Evolutionary conservation across 2,888 invertebrate species (phyloP).

Genomic region (Heliconius hortense): DNA sequence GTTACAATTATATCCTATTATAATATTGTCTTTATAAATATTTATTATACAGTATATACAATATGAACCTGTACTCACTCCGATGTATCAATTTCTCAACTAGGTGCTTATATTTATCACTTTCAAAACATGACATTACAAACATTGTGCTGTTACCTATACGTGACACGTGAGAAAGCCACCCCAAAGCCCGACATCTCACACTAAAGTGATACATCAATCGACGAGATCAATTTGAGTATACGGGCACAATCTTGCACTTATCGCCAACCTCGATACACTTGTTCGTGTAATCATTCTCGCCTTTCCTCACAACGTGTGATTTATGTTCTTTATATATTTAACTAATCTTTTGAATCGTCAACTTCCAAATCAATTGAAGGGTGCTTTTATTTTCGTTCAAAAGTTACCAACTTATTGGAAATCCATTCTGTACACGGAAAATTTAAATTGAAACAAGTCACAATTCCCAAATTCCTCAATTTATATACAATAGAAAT

Average conservation of each 20-base stretch:
- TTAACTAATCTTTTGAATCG: background rate
- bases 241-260: slow-evolving; percentile 16
- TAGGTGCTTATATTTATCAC: background rate
- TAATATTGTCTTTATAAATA: background rate
- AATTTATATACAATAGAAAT: slow-evolving; percentile 30
- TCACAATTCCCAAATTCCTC: slow-evolving; percentile 22
- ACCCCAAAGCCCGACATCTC: background rate
- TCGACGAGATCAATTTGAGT: background rate
- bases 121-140: background rate
- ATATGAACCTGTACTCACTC: no score
- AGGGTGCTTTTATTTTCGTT: background rate
- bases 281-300: background rate
- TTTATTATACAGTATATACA: background rate
- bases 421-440: slow-evolving; percentile 4
- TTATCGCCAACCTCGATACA: background rate
- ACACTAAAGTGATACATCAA: background rate
- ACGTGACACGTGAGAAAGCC: background rate
- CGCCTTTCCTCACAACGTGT: background rate
- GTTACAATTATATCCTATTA: background rate
- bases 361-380: background rate
- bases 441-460: slow-evolving; percentile 22
- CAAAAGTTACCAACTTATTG: background rate
- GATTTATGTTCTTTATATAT: background rate
- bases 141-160: background rate
- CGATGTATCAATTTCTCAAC: no score